These are phyloP conservation scores for Battus philenor DNA, from an alignment of 1,140 invertebrate species.

Conservation along the genomic window DNA sequence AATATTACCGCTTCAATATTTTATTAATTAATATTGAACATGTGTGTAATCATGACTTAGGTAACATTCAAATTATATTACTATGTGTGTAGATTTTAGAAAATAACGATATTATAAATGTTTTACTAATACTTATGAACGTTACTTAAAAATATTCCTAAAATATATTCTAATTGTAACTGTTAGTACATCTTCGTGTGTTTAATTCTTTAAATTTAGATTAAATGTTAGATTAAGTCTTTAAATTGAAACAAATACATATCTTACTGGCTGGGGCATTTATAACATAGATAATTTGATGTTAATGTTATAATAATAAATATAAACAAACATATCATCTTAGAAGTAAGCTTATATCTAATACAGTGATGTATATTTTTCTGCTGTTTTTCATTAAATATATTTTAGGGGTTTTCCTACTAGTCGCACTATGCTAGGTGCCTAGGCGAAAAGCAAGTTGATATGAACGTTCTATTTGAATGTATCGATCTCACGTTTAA, in stretches of 20 bases:
- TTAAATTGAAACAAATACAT: constrained; percentile 64
- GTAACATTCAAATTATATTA: constrained; percentile 20
- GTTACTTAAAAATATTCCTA: constrained; percentile 26
- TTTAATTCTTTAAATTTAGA: constrained; percentile 51
- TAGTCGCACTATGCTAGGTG: constrained; percentile 43
- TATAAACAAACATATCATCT: constrained; percentile 38
- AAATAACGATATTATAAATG: constrained; percentile 28
- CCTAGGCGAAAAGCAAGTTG: constrained; percentile 50
- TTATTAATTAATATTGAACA: too few species aligned
- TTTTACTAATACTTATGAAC: constrained; percentile 57
- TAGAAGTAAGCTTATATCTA: constrained; percentile 29
- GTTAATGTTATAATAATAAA: constrained; percentile 44
- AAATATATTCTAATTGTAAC: constrained; percentile 10
- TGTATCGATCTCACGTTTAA: constrained; percentile 9
- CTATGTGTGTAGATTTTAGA: constrained; percentile 36
- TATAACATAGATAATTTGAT: constrained; percentile 45
- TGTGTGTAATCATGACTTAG: background rate
- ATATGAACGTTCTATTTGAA: constrained; percentile 12
- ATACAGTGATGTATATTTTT: constrained; percentile 28
- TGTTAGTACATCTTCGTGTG: constrained; percentile 34
- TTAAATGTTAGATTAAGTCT: constrained; percentile 45
- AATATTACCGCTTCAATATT: too few species aligned
- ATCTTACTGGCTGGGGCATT: constrained; percentile 70
- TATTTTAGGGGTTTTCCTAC: background rate
- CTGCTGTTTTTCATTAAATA: constrained; percentile 20